These are phyloP conservation scores for Lordiphosa collinella DNA, from an alignment of 1,140 invertebrate species.

Conservation along the genomic window DNA sequence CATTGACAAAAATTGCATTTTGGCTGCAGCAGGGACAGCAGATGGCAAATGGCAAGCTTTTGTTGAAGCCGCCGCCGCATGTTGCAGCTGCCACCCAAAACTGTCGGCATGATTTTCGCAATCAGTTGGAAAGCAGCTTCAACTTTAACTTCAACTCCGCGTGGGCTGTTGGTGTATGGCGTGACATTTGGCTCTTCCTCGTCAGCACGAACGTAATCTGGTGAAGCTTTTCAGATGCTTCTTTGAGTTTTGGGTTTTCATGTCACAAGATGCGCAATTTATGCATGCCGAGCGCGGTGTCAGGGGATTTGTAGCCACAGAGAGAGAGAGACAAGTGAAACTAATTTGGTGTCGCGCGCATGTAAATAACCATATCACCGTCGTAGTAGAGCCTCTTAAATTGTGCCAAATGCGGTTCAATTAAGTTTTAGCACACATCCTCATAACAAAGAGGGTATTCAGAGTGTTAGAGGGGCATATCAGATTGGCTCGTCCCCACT, in stretches of 20 bases:
- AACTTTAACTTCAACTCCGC: constrained; percentile 16
- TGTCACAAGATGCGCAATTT: constrained; percentile 64
- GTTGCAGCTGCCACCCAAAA: too few species aligned
- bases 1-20: too few species aligned
- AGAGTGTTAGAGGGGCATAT: constrained; percentile 6
- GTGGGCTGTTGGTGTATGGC: constrained; percentile 27
- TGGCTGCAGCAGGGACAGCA: too few species aligned
- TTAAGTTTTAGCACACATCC: constrained; percentile 60
- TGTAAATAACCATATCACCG: constrained; percentile 2
- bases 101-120: constrained; percentile 60
- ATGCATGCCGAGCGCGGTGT: constrained; percentile 17
- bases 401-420: constrained; percentile 72
- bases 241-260: constrained; percentile 56
- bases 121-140: constrained; percentile 64
- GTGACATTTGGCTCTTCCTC: constrained; percentile 57
- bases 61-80: too few species aligned
- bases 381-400: constrained; percentile 29
- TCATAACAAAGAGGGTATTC: constrained; percentile 42
- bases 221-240: constrained; percentile 5
- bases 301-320: constrained; percentile 22
- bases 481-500: constrained; percentile 43
- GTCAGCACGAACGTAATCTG: constrained; percentile 30
- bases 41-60: too few species aligned
- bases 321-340: constrained; percentile 60
- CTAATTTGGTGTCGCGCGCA: constrained; percentile 55